These are phyloP conservation scores for Pseudorasbora parva DNA, from an alignment of 2,113 vertebrate species.

Conservation along the genomic window DNA sequence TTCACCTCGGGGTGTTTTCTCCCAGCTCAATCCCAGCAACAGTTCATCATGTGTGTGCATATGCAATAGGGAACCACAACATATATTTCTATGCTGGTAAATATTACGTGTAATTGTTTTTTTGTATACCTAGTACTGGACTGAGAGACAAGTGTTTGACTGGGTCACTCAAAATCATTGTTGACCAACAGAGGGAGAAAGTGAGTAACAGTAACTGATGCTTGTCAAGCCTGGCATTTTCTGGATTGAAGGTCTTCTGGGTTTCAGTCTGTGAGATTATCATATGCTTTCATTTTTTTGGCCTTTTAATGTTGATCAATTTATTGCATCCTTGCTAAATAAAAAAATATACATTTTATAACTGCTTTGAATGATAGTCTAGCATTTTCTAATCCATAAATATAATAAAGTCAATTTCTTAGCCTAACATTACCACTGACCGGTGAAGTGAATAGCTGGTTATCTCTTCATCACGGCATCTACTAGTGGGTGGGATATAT, in stretches of 20 bases:
- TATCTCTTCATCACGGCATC: too few species aligned
- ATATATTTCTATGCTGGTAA: not conserved
- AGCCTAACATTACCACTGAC: too few species aligned
- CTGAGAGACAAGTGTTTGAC: not conserved
- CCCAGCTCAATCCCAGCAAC: not conserved
- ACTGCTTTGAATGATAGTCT: too few species aligned
- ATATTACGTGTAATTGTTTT: not conserved
- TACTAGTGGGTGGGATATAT: too few species aligned
- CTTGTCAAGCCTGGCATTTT: not conserved
- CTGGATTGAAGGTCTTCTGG: not conserved
- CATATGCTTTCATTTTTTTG: too few species aligned
- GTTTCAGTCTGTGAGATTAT: not conserved
- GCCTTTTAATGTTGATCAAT: too few species aligned
- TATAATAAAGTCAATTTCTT: too few species aligned
- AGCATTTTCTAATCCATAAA: too few species aligned
- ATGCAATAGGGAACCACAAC: not conserved
- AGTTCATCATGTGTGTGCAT: not conserved
- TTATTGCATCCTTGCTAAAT: too few species aligned
- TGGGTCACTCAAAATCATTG: not conserved
- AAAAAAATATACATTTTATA: too few species aligned
- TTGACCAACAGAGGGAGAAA: slow-evolving; percentile 76
- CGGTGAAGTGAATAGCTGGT: too few species aligned
- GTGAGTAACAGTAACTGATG: slow-evolving; percentile 63
- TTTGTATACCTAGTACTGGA: not conserved
- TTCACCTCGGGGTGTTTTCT: not conserved